Conservation (phyloP, 2,888 invertebrate genomes). For the Apodemia mormo region DNA sequence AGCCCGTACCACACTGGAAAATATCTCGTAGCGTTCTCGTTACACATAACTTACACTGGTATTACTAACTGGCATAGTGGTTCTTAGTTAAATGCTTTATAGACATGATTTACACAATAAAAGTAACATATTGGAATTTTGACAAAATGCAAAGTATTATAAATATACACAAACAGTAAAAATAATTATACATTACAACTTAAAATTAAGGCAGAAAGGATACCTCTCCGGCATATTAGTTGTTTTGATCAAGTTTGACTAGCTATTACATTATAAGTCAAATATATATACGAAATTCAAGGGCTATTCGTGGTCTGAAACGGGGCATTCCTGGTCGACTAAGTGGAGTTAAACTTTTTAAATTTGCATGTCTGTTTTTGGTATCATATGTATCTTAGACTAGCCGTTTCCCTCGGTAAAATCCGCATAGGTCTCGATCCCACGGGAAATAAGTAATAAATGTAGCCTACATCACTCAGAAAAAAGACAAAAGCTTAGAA, state of each 20-base stretch:
- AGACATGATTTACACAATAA: conserved; percentile 14
- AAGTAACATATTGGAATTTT: conserved; percentile 17
- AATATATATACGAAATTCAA: conserved; percentile 19
- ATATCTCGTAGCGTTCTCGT: neutral
- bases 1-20: neutral
- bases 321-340: neutral
- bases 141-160: conserved; percentile 13
- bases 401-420: too few species aligned
- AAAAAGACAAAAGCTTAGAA: too few species aligned
- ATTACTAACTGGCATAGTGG: neutral
- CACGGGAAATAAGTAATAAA: too few species aligned
- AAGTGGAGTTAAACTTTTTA: too few species aligned
- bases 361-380: too few species aligned
- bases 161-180: conserved; percentile 24
- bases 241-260: conserved; percentile 34
- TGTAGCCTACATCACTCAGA: too few species aligned
- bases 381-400: too few species aligned
- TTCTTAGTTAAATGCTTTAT: neutral
- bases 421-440: too few species aligned
- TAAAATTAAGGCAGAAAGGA: conserved; percentile 24
- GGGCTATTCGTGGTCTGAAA: neutral
- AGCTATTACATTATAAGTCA: conserved; percentile 35
- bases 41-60: neutral
- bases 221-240: conserved; percentile 14
- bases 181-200: conserved; percentile 22